Base-by-base conservation (phyloP, 2,888 invertebrate species). In the Prosapia bicincta region DNA sequence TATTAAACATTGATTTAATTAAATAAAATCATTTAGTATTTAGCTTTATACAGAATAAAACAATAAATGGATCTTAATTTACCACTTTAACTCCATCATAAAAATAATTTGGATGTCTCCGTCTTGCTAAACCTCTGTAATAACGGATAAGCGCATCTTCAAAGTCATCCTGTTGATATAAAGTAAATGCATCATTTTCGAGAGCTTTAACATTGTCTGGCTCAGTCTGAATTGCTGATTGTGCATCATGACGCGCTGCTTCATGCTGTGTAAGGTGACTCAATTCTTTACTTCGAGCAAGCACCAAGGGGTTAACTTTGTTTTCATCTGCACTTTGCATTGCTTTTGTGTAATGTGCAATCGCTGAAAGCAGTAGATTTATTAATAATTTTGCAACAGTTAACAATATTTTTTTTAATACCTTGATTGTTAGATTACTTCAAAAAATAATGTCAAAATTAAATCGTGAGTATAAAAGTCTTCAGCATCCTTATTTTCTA, bases 1-100 rank as follows among this genome's bases (percentile, higher is more conserved):
- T n/a, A n/a, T n/a, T n/a, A n/a, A n/a, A n/a, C n/a, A n/a, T n/a
- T n/a, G n/a, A n/a, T n/a, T n/a, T n/a, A n/a, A n/a, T n/a, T n/a
- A n/a, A n/a, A n/a, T n/a, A n/a, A n/a, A n/a, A n/a, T n/a, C n/a
- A n/a, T n/a, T n/a, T n/a, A n/a, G n/a, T n/a, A n/a, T n/a, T n/a
- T n/a, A n/a, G n/a, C n/a, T n/a, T n/a, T n/a, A n/a, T n/a, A n/a
- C n/a, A n/a, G n/a, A n/a, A n/a, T n/a, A n/a, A n/a, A n/a, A n/a
- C n/a, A n/a, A n/a, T n/a, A n/a, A n/a, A n/a, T n/a, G n/a, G n/a
- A n/a, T n/a, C n/a, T n/a, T n/a, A n/a, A 30, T 9, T 43, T 68
- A 73, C 74, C 74, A 74, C 74, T 32, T 69, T 69, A 20, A 74
- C 66, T 65, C 74, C 74, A n/a, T n/a, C 69, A 43, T 74, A 74